A percentile compares a stretch with the other conserved stretches of the same genome.
phyloP scores from a whole-genome alignment of 2,888 invertebrate species.

The Thumatha senex region DNA sequence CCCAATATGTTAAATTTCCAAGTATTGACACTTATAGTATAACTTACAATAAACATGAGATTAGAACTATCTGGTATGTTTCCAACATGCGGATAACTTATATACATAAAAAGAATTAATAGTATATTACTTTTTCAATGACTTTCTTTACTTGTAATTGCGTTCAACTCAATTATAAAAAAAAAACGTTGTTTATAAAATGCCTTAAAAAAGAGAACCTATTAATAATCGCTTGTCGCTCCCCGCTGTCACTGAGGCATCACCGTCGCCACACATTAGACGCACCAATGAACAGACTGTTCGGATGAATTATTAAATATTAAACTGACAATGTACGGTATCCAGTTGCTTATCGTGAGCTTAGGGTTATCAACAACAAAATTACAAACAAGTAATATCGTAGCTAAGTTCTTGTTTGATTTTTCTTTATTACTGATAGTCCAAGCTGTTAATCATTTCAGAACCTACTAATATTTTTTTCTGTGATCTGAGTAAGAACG shows the following conservation, averaged over 20 bases:
- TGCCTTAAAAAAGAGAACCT: background rate
- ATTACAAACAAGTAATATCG: background rate
- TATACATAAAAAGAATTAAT: too few relatives aligned
- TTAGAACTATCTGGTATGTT: too few relatives aligned
- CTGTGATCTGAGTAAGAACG: too few relatives aligned
- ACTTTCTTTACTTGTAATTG: background rate
- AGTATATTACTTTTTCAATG: too few relatives aligned
- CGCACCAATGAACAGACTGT: slow-evolving; percentile 60
- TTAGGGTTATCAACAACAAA: slow-evolving; percentile 5
- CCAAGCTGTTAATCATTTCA: too few relatives aligned
- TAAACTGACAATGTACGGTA: slow-evolving; percentile 50
- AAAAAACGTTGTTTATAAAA: background rate
- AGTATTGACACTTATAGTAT: too few relatives aligned
- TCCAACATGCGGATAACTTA: too few relatives aligned
- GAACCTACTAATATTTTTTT: too few relatives aligned
- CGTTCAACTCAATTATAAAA: background rate
- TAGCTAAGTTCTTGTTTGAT: too few relatives aligned
- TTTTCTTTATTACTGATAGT: too few relatives aligned
- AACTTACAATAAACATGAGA: too few relatives aligned
- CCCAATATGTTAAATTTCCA: too few relatives aligned
- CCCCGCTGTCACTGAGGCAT: slow-evolving; percentile 32
- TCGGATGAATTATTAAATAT: slow-evolving; percentile 74
- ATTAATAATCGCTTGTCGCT: slow-evolving; percentile 26
- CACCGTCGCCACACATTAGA: slow-evolving; percentile 63
- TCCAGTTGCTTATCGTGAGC: slow-evolving; percentile 47